phyloP scores from a whole-genome alignment of 2,113 vertebrate species.

The Xenotilapia leptura region DNA sequence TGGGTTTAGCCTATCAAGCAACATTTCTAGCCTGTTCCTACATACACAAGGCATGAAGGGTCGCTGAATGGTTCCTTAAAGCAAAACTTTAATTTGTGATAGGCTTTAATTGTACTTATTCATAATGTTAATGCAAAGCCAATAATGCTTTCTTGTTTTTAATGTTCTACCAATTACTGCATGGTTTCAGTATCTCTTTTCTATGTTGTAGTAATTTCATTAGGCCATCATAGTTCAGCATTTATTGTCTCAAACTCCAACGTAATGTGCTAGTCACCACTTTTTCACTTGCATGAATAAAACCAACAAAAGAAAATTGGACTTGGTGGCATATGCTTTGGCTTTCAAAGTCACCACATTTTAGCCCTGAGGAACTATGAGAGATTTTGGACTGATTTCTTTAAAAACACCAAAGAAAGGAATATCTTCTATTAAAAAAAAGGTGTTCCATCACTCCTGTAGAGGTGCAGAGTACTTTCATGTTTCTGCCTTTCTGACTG shows the following conservation, averaged over 20 bases:
- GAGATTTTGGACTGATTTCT: background rate
- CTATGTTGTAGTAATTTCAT: background rate
- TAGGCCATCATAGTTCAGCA: background rate
- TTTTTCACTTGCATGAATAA: background rate
- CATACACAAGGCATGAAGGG: background rate
- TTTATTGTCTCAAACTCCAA: background rate
- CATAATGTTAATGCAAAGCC: background rate
- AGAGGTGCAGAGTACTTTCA: background rate
- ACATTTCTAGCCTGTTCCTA: background rate
- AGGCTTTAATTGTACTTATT: background rate
- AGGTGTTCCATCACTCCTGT: background rate
- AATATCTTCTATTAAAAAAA: background rate
- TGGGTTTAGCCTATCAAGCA: background rate
- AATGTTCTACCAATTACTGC: background rate
- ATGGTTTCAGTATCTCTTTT: background rate
- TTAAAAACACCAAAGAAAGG: background rate
- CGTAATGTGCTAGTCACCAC: background rate
- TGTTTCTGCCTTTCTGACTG: background rate
- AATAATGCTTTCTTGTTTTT: background rate
- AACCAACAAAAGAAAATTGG: background rate
- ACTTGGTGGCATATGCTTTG: background rate
- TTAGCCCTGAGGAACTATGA: background rate
- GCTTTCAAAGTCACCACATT: background rate
- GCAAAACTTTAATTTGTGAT: background rate
- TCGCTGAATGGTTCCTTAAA: rapidly evolving